phyloP scores from a whole-genome alignment of 2,113 vertebrate genomes.

The Psammodynastes pulverulentus region DNA sequence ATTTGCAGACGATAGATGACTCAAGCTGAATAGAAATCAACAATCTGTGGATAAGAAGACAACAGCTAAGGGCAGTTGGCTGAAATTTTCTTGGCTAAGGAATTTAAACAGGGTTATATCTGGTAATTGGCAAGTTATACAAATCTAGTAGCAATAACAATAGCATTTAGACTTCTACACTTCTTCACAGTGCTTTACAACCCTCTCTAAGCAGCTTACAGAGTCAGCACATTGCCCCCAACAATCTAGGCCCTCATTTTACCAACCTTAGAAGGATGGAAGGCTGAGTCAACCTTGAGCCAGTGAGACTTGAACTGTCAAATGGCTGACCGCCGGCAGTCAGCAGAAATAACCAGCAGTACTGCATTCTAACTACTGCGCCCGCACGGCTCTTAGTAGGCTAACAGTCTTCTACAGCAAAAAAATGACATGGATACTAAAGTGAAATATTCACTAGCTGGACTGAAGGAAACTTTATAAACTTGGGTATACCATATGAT shows the following conservation, averaged over 20 bases:
- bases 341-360: too few species aligned
- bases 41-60: neutral
- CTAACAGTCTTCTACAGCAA: neutral
- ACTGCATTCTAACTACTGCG: too few species aligned
- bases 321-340: too few species aligned
- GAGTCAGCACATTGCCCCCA: too few species aligned
- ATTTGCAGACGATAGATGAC: neutral
- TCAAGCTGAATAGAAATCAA: neutral
- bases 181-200: too few species aligned
- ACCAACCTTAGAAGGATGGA: too few species aligned
- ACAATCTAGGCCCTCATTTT: too few species aligned
- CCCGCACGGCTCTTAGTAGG: neutral
- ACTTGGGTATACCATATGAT: neutral
- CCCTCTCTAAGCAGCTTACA: too few species aligned
- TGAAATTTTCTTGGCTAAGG: neutral
- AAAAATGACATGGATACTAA: neutral
- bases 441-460: neutral
- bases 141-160: neutral
- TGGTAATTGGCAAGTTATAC: neutral
- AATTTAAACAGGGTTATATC: neutral
- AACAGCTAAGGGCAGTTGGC: neutral
- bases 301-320: too few species aligned
- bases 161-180: too few species aligned
- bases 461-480: neutral
- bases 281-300: too few species aligned